Percentiles rank a stretch among this genome's conserved stretches.
phyloP scores from a whole-genome alignment of 2,797 vertebrate genomes.

The Lophura swinhoii region DNA sequence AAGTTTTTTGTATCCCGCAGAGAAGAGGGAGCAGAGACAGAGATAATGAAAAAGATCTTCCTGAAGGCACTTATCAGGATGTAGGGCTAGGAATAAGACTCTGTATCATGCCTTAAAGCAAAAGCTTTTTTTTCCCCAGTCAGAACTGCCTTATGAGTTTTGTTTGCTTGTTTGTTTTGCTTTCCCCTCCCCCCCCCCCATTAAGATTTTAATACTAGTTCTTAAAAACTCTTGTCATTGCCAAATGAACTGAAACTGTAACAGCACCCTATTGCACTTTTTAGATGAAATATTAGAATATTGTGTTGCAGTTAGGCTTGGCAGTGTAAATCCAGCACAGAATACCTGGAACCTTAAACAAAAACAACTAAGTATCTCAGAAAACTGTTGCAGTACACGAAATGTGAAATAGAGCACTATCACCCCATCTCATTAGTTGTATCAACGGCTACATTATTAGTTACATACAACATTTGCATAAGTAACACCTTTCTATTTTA shows the following conservation, averaged over 20 bases:
- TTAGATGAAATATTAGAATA: neutral
- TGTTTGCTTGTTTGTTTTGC: neutral
- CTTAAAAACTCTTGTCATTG: neutral
- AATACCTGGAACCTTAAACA: neutral
- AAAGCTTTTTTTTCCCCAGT: neutral
- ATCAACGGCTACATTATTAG: neutral
- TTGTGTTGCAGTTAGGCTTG: neutral
- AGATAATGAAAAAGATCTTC: neutral
- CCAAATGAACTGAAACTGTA: neutral
- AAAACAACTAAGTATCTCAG: neutral
- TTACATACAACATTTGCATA: neutral
- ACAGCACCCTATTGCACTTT: neutral
- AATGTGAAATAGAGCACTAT: neutral
- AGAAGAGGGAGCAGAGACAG: neutral
- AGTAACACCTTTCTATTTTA: neutral
- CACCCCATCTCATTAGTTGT: neutral
- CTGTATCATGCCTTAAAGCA: neutral
- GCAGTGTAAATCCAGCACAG: neutral
- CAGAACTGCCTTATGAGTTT: neutral
- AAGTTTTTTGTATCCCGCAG: neutral
- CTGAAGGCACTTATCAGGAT: neutral
- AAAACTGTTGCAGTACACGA: neutral
- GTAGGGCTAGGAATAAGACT: neutral
- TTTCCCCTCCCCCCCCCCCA: accelerated
- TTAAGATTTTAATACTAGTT: neutral